A percentile compares a stretch with the other conserved stretches of the same genome.
Evolutionary conservation across 2,113 vertebrate species (phyloP).

Genomic region (Peromyscus maniculatus): DNA sequence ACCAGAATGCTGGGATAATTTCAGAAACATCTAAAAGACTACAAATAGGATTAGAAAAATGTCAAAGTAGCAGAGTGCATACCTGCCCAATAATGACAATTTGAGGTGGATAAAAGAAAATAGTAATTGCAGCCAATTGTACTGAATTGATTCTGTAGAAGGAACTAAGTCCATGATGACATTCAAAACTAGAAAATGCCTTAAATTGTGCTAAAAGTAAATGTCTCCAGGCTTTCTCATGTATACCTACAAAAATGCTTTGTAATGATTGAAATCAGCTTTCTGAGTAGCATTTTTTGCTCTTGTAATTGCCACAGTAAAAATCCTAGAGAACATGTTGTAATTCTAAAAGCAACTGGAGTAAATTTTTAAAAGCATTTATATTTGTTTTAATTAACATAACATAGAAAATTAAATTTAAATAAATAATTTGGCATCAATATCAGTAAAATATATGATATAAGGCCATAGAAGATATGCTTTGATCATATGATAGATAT

Average conservation of each 20-base stretch:
- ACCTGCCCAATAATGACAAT: neutral
- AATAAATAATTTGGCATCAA: neutral
- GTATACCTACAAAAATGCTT: neutral
- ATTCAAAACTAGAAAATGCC: neutral
- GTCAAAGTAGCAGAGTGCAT: neutral
- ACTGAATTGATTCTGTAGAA: slow-evolving; percentile 14
- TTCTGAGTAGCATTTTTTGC: neutral
- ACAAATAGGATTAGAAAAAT: neutral
- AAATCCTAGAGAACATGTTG: neutral
- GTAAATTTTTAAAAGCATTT: neutral
- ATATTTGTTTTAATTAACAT: neutral
- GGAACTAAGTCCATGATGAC: neutral
- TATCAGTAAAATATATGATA: neutral
- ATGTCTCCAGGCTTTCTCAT: neutral
- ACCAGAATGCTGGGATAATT: neutral
- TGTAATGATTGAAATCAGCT: neutral
- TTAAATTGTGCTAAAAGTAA: neutral
- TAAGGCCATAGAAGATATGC: neutral
- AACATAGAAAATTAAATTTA: neutral
- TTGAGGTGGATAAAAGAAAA: slow-evolving; percentile 46
- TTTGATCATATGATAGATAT: neutral
- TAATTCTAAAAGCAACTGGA: neutral
- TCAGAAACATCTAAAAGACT: neutral
- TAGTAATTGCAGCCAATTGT: slow-evolving; percentile 38
- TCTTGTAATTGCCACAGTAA: neutral